These are phyloP conservation scores for Pseudeuparius sepicola DNA, from an alignment of 2,888 invertebrate genomes.

Conservation along the genomic window DNA sequence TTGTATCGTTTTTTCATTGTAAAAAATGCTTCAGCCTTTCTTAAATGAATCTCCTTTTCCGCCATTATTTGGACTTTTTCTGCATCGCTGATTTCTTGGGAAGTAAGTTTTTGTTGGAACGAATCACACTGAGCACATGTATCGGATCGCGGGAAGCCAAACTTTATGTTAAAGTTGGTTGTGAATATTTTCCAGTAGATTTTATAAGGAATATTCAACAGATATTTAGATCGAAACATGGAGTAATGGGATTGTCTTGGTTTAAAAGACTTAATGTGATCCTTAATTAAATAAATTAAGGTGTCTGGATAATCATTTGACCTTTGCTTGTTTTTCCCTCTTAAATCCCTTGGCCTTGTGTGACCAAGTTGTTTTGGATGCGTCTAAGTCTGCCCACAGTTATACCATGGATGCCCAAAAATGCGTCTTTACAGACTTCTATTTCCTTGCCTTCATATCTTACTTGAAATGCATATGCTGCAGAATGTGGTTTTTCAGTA, in stretches of 20 bases:
- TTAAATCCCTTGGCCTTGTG: slow-evolving; percentile 11
- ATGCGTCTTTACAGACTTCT: slow-evolving; percentile 13
- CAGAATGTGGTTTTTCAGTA: slow-evolving; percentile 9
- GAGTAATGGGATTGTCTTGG: slow-evolving; percentile 14
- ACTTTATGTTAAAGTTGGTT: slow-evolving; percentile 6
- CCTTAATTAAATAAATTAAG: slow-evolving; percentile 14
- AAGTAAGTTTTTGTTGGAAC: slow-evolving; percentile 13
- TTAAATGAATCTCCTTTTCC: slow-evolving; percentile 13
- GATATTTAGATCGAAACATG: slow-evolving; percentile 11
- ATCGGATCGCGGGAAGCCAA: slow-evolving; percentile 13
- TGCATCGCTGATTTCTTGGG: slow-evolving; percentile 8
- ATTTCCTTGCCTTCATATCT: slow-evolving; percentile 13
- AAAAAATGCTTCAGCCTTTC: slow-evolving; percentile 6
- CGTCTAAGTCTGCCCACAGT: too few species aligned
- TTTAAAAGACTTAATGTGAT: slow-evolving; percentile 13
- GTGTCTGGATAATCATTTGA: slow-evolving; percentile 12
- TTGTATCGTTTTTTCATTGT: slow-evolving; percentile 11
- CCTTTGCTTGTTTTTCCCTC: slow-evolving; percentile 14
- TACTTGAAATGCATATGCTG: slow-evolving; percentile 12
- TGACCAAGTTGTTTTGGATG: slow-evolving; percentile 14
- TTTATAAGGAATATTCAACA: slow-evolving; percentile 12
- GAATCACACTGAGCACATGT: slow-evolving; percentile 14
- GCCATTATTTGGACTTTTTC: slow-evolving; percentile 9
- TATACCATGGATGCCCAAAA: slow-evolving; percentile 13
- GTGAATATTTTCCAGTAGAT: slow-evolving; percentile 12